These are phyloP conservation scores for Dendrolimus pini DNA, from an alignment of 2,888 invertebrate species.

Conservation along the genomic window DNA sequence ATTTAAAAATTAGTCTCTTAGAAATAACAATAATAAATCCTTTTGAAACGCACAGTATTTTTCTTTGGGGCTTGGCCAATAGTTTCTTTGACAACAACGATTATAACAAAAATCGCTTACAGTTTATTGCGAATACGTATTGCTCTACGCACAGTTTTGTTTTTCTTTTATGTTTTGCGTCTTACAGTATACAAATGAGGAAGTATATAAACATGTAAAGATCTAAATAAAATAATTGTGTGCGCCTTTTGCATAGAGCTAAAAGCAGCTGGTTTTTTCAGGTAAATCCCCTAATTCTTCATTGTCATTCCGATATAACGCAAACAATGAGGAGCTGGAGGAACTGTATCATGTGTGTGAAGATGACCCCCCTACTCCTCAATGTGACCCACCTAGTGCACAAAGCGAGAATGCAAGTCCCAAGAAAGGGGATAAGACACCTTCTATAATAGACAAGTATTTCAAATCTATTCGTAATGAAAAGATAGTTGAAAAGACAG, in stretches of 20 bases:
- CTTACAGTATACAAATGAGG: background rate
- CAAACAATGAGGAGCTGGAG: constrained; percentile 85
- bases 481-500: constrained; percentile 45
- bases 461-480: constrained; percentile 62
- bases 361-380: constrained; percentile 71
- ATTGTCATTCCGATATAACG: constrained; percentile 82
- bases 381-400: constrained; percentile 47
- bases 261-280: constrained; percentile 25
- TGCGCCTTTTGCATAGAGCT: background rate
- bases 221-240: background rate
- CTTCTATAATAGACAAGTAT: constrained; percentile 69
- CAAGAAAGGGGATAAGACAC: constrained; percentile 58
- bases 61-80: constrained; percentile 5
- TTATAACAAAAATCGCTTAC: constrained; percentile 28
- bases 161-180: background rate
- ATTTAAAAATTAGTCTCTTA: background rate
- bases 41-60: background rate
- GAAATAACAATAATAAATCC: background rate
- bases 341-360: constrained; percentile 80
- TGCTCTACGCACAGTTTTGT: background rate
- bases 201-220: background rate
- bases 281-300: constrained; percentile 67
- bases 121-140: constrained; percentile 12
- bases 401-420: constrained; percentile 59
- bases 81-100: constrained; percentile 52